Conservation (phyloP, 1,140 invertebrate genomes). For the Drosophila eugracilis region DNA sequence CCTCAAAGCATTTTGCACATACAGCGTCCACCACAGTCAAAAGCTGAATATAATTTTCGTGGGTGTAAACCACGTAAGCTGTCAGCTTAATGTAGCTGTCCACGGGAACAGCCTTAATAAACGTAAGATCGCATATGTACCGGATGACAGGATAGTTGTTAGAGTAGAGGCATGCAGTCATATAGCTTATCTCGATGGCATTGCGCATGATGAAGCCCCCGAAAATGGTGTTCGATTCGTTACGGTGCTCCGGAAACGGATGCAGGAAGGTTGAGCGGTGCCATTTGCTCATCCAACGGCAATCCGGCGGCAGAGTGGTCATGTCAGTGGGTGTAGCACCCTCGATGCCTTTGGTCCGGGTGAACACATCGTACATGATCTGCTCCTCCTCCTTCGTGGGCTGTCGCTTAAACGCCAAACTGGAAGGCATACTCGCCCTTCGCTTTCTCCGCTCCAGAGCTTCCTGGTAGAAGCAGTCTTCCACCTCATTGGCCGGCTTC, state of each 20-base stretch:
- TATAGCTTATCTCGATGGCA: slow-evolving; percentile 90
- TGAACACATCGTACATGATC: slow-evolving; percentile 89
- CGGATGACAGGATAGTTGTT: slow-evolving; percentile 86
- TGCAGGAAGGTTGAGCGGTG: slow-evolving; percentile 53
- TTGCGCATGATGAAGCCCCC: slow-evolving; percentile 92
- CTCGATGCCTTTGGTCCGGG: slow-evolving; percentile 86
- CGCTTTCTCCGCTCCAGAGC: slow-evolving; percentile 84
- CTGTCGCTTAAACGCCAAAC: slow-evolving; percentile 86
- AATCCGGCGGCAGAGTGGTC: slow-evolving; percentile 85
- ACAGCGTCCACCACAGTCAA: slow-evolving; percentile 88
- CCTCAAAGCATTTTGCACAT: slow-evolving; percentile 86
- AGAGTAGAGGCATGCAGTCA: slow-evolving; percentile 87
- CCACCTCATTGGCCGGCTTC: slow-evolving; percentile 87
- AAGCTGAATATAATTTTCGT: slow-evolving; percentile 87
- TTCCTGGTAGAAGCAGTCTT: slow-evolving; percentile 85
- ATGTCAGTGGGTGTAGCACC: slow-evolving; percentile 67
- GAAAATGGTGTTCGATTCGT: slow-evolving; percentile 92
- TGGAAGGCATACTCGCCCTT: slow-evolving; percentile 85
- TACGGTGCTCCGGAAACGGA: slow-evolving; percentile 85
- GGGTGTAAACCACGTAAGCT: slow-evolving; percentile 89
- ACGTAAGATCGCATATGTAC: slow-evolving; percentile 89
- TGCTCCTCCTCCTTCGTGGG: slow-evolving; percentile 88
- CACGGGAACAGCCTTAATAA: slow-evolving; percentile 89
- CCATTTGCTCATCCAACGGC: slow-evolving; percentile 88
- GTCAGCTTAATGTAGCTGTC: slow-evolving; percentile 88